Evolutionary conservation across 2,113 vertebrate genomes (phyloP).

Genomic region (Psilopsiagon aymara): DNA sequence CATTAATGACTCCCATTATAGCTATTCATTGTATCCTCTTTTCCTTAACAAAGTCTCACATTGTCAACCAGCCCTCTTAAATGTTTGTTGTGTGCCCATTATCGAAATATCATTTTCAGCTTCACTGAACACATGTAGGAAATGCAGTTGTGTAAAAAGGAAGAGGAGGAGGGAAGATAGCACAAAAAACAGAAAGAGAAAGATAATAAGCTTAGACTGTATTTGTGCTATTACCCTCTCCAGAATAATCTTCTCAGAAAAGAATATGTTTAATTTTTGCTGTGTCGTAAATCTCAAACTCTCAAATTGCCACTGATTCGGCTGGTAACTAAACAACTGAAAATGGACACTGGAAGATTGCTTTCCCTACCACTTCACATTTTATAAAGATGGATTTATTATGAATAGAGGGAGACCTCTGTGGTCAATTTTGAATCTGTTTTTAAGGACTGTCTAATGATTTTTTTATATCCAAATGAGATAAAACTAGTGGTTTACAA

Average conservation of each 20-base stretch:
- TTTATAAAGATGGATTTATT: slow-evolving; percentile 41
- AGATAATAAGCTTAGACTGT: slow-evolving; percentile 75
- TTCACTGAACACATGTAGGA: slow-evolving; percentile 80
- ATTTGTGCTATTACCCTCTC: slow-evolving; percentile 76
- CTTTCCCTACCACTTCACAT: background rate
- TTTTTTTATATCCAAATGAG: background rate
- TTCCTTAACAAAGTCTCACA: slow-evolving; percentile 79
- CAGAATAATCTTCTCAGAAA: slow-evolving; percentile 67
- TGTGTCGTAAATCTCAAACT: slow-evolving; percentile 63
- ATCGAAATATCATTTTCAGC: slow-evolving; percentile 84
- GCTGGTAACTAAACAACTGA: slow-evolving; percentile 53
- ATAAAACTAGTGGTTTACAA: background rate
- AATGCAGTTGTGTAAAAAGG: slow-evolving; percentile 73
- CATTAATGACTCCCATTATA: slow-evolving; percentile 78
- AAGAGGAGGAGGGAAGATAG: slow-evolving; percentile 22
- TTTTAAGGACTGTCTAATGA: slow-evolving; percentile 36
- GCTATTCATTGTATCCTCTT: slow-evolving; percentile 77
- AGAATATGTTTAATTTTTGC: slow-evolving; percentile 75
- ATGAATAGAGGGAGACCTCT: background rate
- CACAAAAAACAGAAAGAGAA: slow-evolving; percentile 3
- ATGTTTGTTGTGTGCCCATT: slow-evolving; percentile 76
- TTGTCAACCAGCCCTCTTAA: slow-evolving; percentile 77
- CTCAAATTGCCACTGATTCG: slow-evolving; percentile 60
- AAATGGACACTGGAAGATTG: slow-evolving; percentile 48
- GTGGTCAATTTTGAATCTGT: slow-evolving; percentile 10